phyloP scores from a whole-genome alignment of 2,113 vertebrate genomes.

The Hiodon tergisus region DNA sequence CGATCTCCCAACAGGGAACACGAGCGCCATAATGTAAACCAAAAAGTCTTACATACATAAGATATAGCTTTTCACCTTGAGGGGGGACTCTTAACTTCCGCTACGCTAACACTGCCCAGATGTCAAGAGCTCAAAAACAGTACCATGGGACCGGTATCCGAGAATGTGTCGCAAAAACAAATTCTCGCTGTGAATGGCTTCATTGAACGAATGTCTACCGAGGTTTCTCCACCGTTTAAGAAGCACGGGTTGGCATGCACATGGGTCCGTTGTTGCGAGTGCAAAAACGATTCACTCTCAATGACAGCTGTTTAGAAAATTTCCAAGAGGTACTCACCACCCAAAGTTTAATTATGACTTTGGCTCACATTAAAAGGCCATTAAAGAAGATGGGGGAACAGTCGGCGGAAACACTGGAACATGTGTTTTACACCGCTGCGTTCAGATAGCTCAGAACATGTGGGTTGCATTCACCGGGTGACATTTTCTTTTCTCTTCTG shows the following conservation, averaged over 20 bases:
- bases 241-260: neutral
- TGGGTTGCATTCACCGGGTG: neutral
- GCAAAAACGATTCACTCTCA: neutral
- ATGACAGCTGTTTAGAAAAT: neutral
- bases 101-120: no score
- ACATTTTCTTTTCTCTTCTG: neutral
- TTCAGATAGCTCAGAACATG: neutral
- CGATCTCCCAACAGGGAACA: no score
- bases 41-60: no score
- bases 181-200: neutral
- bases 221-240: no score
- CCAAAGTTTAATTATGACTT: neutral
- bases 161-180: neutral
- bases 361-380: neutral
- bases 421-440: conserved; percentile 2
- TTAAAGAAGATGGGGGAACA: neutral
- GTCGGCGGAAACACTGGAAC: neutral
- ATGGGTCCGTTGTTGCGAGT: neutral
- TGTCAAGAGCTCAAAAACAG: neutral
- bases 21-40: no score
- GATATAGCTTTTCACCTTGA: no score
- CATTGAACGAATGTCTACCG: neutral
- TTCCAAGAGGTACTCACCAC: conserved; percentile 3
- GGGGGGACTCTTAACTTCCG: no score
- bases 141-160: conserved; percentile 7